Evolutionary conservation across 2,888 invertebrate species (phyloP).

Genomic region (Epicampocera succincta): DNA sequence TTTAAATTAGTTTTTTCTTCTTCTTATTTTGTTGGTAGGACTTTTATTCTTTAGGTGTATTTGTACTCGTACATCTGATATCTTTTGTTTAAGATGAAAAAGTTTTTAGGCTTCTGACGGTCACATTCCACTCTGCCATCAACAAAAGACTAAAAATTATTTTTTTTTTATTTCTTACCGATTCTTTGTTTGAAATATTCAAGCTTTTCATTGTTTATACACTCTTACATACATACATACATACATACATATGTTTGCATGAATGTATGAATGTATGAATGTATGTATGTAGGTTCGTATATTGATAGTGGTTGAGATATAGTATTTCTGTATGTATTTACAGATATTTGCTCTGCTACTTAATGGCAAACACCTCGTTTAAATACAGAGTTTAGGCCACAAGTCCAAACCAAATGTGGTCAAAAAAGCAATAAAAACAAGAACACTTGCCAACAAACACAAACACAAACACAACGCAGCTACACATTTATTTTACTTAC

Average conservation of each 20-base stretch:
- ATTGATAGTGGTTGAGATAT: no score
- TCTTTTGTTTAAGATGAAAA: conserved; percentile 32
- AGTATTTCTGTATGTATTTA: no score
- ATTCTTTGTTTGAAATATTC: conserved; percentile 18
- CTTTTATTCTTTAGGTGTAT: background rate
- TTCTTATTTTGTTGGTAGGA: no score
- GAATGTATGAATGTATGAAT: no score
- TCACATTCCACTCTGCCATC: conserved; percentile 14
- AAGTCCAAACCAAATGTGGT: conserved; percentile 65
- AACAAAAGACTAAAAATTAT: background rate
- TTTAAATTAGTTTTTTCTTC: conserved; percentile 1
- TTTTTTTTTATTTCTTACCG: conserved; percentile 11
- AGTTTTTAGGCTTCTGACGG: conserved; percentile 36
- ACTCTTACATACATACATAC: background rate
- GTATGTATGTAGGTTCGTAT: no score
- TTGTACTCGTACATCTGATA: conserved; percentile 32
- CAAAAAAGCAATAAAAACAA: conserved; percentile 58
- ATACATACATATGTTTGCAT: background rate
- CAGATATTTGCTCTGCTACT: conserved; percentile 20
- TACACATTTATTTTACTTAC: background rate
- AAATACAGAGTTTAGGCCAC: conserved; percentile 59
- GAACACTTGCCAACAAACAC: conserved; percentile 25
- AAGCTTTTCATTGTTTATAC: background rate
- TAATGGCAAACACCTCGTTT: conserved; percentile 59
- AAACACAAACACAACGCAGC: no score